A percentile compares a stretch with the other conserved stretches of the same genome.
These are phyloP conservation scores for Pygoscelis adeliae DNA, from an alignment of 2,113 vertebrate genomes.

Conservation along the genomic window DNA sequence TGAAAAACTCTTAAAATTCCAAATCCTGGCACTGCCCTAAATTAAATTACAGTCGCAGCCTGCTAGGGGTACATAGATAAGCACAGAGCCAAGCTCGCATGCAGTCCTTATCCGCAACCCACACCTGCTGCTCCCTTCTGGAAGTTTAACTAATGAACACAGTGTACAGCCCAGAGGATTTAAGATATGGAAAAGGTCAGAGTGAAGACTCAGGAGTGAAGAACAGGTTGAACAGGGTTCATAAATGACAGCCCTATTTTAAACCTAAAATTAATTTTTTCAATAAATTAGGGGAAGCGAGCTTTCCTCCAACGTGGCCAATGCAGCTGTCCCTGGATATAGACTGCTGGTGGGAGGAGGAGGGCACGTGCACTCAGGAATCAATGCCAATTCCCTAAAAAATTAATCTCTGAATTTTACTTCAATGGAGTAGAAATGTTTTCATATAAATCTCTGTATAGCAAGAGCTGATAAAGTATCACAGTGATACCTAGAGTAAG, in stretches of 20 bases:
- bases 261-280: constrained; percentile 44
- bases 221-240: not conserved
- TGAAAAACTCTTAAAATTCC: not conserved
- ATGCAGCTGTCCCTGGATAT: not conserved
- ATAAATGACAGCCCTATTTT: constrained; percentile 13
- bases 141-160: not conserved
- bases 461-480: not conserved
- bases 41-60: constrained; percentile 33
- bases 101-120: constrained; percentile 23
- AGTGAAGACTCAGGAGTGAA: not conserved
- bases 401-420: constrained; percentile 18
- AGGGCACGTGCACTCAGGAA: not conserved
- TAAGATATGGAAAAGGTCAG: constrained; percentile 30
- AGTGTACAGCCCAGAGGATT: not conserved
- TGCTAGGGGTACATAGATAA: not conserved
- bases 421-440: constrained; percentile 2
- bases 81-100: not conserved
- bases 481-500: not conserved
- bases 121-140: constrained; percentile 47
- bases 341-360: not conserved
- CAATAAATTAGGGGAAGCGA: constrained; percentile 14
- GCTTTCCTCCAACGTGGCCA: not conserved
- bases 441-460: not conserved
- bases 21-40: constrained; percentile 34
- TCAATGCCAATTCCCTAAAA: constrained; percentile 22